Evolutionary conservation across 2,797 vertebrate species (phyloP).

Genomic region (Pogonophryne albipinna): DNA sequence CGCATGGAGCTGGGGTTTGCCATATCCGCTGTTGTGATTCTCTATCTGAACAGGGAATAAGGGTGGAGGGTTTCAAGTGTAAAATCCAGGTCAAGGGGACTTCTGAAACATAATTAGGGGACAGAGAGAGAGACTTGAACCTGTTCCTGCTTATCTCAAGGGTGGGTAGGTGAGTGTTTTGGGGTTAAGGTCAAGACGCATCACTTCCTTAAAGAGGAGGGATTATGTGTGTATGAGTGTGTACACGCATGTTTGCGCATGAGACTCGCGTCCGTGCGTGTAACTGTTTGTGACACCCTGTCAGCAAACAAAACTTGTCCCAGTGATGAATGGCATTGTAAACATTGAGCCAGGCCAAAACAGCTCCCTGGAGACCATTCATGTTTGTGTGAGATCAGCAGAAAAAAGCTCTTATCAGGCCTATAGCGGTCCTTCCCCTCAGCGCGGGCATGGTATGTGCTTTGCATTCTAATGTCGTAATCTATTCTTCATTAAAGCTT

Average conservation of each 20-base stretch:
- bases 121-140: conserved; percentile 62
- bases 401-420: conserved; percentile 78
- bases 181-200: conserved; percentile 53
- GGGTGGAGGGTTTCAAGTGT: conserved; percentile 49
- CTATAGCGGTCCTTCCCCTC: conserved; percentile 68
- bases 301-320: conserved; percentile 63
- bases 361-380: conserved; percentile 64
- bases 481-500: conserved; percentile 85
- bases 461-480: conserved; percentile 82
- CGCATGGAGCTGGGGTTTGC: conserved; percentile 7
- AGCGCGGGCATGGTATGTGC: conserved; percentile 55
- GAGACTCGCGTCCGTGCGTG: conserved; percentile 18
- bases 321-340: conserved; percentile 74
- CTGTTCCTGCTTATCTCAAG: conserved; percentile 50
- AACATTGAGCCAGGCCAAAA: conserved; percentile 67
- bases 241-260: not conserved
- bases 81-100: conserved; percentile 59
- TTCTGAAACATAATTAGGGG: conserved; percentile 63
- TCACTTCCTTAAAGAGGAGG: conserved; percentile 17
- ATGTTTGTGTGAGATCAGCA: conserved; percentile 80
- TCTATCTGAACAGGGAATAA: conserved; percentile 9
- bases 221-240: not conserved
- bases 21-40: conserved; percentile 18
- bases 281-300: conserved; percentile 50
- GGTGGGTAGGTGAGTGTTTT: conserved; percentile 23